These are phyloP conservation scores for Drosophila koepferae DNA, from an alignment of 2,888 invertebrate species.

Conservation along the genomic window DNA sequence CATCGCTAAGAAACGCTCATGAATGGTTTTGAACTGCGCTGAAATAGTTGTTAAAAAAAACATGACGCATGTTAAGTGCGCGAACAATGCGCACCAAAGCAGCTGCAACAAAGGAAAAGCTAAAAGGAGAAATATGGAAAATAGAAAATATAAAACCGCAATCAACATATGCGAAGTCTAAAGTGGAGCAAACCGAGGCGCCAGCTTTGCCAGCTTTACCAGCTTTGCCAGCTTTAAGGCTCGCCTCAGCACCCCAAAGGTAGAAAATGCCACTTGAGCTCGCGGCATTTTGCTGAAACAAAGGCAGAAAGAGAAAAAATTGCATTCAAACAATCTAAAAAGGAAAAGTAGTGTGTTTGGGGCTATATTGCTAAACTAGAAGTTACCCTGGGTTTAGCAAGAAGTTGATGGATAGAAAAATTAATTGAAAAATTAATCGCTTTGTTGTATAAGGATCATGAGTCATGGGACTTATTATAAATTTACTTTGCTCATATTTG, in stretches of 20 bases:
- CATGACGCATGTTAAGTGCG: conserved; percentile 37
- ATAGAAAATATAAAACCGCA: conserved; percentile 62
- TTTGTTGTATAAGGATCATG: too few relatives aligned
- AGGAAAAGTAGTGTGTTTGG: conserved; percentile 10
- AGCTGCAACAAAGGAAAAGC: conserved; percentile 24
- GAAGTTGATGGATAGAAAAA: not conserved
- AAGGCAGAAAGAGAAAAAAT: conserved; percentile 32
- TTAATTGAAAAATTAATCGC: too few relatives aligned
- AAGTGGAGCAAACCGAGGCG: conserved; percentile 55
- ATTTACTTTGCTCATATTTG: too few relatives aligned
- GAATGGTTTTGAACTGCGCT: conserved; percentile 42
- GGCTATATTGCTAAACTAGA: conserved; percentile 2
- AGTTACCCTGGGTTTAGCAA: not conserved
- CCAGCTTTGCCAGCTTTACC: conserved; percentile 9
- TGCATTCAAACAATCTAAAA: conserved; percentile 10
- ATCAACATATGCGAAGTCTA: conserved; percentile 68
- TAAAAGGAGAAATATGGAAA: conserved; percentile 32
- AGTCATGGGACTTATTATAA: too few relatives aligned
- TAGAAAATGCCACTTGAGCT: conserved; percentile 29
- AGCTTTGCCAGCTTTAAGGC: conserved; percentile 50
- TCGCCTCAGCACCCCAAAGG: conserved; percentile 62
- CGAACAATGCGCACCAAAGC: conserved; percentile 30
- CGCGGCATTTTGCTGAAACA: conserved; percentile 53
- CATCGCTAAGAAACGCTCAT: conserved; percentile 26
- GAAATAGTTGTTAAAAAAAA: conserved; percentile 55